Conservation (phyloP, 2,888 invertebrate genomes). For the Choreutis nemorana region DNA sequence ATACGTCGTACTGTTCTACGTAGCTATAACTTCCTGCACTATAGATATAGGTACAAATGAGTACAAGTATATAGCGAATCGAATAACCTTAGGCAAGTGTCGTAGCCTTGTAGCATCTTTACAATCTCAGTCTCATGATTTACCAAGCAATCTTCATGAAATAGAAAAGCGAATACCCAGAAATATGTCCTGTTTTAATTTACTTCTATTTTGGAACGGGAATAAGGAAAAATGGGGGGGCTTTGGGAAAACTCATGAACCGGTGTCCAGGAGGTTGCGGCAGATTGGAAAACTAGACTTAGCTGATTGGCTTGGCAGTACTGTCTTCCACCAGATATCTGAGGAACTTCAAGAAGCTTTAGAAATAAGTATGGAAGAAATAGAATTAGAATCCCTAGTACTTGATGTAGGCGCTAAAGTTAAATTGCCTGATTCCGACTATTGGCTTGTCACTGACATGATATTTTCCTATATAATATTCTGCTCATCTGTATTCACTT, state of each 20-base stretch:
- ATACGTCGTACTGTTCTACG: too few relatives aligned
- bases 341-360: conserved; percentile 51
- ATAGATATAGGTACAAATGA: conserved; percentile 31
- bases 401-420: too few relatives aligned
- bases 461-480: too few relatives aligned
- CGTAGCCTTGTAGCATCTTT: conserved; percentile 63
- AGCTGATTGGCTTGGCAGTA: conserved; percentile 69
- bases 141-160: conserved; percentile 17
- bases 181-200: conserved; percentile 60
- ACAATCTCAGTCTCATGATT: conserved; percentile 42
- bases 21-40: too few relatives aligned
- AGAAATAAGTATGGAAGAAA: too few relatives aligned
- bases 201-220: conserved; percentile 67
- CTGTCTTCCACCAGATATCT: conserved; percentile 62
- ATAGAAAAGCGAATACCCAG: conserved; percentile 48
- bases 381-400: too few relatives aligned
- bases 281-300: conserved; percentile 65
- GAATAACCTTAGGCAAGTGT: conserved; percentile 65
- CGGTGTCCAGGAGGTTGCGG: conserved; percentile 59
- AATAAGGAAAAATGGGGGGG: conserved; percentile 45
- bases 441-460: too few relatives aligned
- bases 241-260: conserved; percentile 62
- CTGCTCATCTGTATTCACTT: too few relatives aligned
- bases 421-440: too few relatives aligned
- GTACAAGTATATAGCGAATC: conserved; percentile 60